Conservation (phyloP, 2,113 vertebrate genomes). For the Dasyprocta punctata region DNA sequence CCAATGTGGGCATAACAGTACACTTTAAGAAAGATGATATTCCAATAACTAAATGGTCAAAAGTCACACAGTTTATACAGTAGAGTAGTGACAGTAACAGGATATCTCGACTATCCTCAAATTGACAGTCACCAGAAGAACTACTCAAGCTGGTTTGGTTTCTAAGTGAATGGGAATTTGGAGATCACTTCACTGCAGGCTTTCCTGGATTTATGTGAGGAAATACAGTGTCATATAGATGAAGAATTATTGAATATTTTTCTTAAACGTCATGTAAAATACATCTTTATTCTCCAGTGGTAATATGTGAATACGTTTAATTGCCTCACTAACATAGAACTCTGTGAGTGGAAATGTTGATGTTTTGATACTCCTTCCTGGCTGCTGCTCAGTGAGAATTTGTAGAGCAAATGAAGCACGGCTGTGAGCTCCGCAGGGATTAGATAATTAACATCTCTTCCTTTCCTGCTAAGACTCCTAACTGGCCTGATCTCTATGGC, state of each 20-base stretch:
- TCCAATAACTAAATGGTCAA: not conserved
- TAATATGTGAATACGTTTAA: not conserved
- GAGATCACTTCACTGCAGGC: not conserved
- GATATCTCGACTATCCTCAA: too few species aligned
- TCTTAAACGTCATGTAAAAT: not conserved
- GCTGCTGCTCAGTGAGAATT: not conserved
- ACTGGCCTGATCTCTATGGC: rapidly evolving
- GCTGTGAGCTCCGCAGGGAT: too few species aligned
- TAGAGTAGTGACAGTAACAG: not conserved
- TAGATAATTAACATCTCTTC: not conserved
- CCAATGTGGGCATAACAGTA: rapidly evolving
- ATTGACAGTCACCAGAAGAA: not conserved
- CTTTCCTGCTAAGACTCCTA: not conserved
- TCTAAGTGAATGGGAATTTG: not conserved
- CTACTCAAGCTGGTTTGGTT: too few species aligned
- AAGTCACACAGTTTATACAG: too few species aligned
- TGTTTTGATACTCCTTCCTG: not conserved
- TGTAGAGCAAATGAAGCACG: not conserved
- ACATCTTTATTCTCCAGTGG: not conserved
- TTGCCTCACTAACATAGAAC: not conserved
- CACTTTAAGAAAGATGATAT: not conserved
- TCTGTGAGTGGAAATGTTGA: not conserved
- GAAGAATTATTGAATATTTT: not conserved
- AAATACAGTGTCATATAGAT: not conserved
- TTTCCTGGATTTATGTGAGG: not conserved